Base-by-base conservation (phyloP, 2,113 vertebrate genomes). In the Ceyx melanurus region DNA sequence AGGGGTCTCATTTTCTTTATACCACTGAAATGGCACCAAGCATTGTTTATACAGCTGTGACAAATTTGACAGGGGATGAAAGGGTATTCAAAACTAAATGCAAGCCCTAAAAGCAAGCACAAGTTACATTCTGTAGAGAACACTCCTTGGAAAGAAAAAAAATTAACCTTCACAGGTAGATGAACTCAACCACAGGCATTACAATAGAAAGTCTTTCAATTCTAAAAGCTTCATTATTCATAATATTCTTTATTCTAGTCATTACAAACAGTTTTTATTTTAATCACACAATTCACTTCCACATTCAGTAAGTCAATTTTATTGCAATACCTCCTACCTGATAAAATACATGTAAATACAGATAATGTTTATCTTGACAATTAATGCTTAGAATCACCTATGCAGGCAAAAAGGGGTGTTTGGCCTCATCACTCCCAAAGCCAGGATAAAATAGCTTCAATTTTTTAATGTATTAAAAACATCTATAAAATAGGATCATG, bases 141-240 rank as follows among this genome's bases (percentile, higher is more conserved):
- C 2, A 15, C 5, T 22, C 85, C 53, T 76, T 40, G 11, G 46
- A 53, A 83, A 54, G 8, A 66, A 50, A 62, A 56, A 64, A 28
- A 66, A 20, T 23, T 79, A 82, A 68, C 56, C 40, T 74, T 73
- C 65, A 75, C 23, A 88, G 43, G 82, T 74, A 91, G 82, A 57
- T 77, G 19, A 91, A 91, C 29, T 65, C 50, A 80, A 29, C 56
- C 77, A 50, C 6, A 67, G 21, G 22, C 65, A 84, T 20, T 43
- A 46, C 28, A 70, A 45, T 10, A 86, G 15, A 40, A 86, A 85
- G 12, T 29, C 7, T 62, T 88, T 74, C 67, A 2, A 17, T 40
- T 88, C 77, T 82, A 64, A 81, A 91, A 83, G n/a, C 20, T n/a
- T 82, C 26, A 20, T 68, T 79, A 84, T 92, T 73, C 48, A 82